Base-by-base conservation (phyloP, 1,140 invertebrate species). In the Calliphora vicina region DNA sequence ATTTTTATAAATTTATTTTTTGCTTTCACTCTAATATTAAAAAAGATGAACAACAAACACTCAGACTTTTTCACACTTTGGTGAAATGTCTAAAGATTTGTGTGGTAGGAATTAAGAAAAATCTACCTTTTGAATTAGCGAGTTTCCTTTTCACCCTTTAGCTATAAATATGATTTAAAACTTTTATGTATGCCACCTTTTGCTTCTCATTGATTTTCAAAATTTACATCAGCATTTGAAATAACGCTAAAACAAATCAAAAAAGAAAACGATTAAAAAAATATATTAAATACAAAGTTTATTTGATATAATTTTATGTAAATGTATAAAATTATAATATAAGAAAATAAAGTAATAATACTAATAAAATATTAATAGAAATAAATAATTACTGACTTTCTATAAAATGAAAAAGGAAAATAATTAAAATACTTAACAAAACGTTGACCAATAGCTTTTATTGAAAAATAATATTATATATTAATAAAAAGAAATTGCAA, bases 361-460 rank as follows among this genome's bases (percentile, higher is more conserved):
- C 17, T n/a, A 67, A 15, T 78, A 35, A 35, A 35, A 6, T 78
- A 78, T 23, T 13, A 17, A 45, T 35, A 57, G 27, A 50, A 17
- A 27, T 20, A 15, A 81, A 45, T 13, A 20, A 82, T 45, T 42
- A 57, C 45, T 74, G 80, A 81, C 67, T 71, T 72, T 83, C 61
- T 23, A 67, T 67, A 25, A 67, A 67, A 67, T 61, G 50, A 23
- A 67, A 67, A 57, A 67, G 10, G 8, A 67, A 67, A 25, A 10
- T 25, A 67, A 23, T 25, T 23, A 67, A 67, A 35, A 17, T 50
- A 67, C 2, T 25, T 20, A 67, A 67, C 17, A 23, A 67, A 67
- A 67, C n/a, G 61, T 23, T 67, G 61, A 67, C 61, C 61, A 67
- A 67, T 67, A 67, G 61, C 25, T 17, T 57, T 67, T 67, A 10